Evolutionary conservation across 2,113 vertebrate species (phyloP).

Genomic region (Myotis brandtii): DNA sequence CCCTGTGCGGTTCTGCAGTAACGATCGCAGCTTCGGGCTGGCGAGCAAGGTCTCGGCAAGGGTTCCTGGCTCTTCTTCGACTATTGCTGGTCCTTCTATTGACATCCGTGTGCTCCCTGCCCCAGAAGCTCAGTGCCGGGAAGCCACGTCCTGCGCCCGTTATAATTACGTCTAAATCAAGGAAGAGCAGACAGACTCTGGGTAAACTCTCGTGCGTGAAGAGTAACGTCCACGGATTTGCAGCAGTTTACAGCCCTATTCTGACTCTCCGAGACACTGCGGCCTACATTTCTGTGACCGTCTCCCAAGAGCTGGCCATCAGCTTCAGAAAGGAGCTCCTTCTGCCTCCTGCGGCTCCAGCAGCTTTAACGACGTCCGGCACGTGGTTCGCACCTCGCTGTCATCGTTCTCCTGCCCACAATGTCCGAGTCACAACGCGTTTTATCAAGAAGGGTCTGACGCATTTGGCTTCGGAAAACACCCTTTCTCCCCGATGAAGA

Average conservation of each 20-base stretch:
- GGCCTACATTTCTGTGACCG: constrained; percentile 37
- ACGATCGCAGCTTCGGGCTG: neutral
- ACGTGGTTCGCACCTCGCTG: neutral
- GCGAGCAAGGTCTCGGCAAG: neutral
- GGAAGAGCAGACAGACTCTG: neutral
- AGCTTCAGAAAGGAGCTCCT: neutral
- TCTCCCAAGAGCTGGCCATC: constrained; percentile 28
- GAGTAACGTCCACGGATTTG: neutral
- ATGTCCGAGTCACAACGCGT: neutral
- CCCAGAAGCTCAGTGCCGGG: neutral
- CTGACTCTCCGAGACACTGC: constrained; percentile 34
- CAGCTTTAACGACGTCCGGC: neutral
- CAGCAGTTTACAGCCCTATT: neutral
- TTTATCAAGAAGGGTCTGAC: constrained; percentile 4
- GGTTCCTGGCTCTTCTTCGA: neutral
- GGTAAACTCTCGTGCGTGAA: neutral
- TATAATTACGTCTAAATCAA: neutral
- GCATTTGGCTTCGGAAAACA: constrained; percentile 45
- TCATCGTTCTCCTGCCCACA: neutral
- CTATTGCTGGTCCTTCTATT: neutral
- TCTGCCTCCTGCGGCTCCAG: too few species aligned
- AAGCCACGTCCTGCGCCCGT: neutral
- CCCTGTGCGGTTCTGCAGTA: neutral
- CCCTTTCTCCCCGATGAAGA: neutral
- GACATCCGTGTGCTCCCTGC: neutral